Evolutionary conservation across 2,797 vertebrate genomes (phyloP).

Genomic region (Pelochelys cantorii): DNA sequence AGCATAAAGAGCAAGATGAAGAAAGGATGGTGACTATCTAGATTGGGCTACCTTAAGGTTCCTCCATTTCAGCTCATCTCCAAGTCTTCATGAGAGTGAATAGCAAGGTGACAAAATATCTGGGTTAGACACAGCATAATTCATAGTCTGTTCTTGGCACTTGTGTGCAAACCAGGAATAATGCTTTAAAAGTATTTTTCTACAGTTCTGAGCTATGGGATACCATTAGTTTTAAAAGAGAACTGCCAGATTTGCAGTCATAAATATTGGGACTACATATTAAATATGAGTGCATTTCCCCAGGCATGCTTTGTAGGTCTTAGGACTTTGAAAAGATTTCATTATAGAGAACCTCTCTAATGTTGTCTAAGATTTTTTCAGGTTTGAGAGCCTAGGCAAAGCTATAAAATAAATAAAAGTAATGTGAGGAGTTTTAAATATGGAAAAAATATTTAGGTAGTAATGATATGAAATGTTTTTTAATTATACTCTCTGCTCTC

Average conservation of each 20-base stretch:
- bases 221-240: background rate
- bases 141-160: background rate
- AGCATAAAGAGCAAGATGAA: background rate
- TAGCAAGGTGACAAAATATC: background rate
- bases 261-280: background rate
- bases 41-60: background rate
- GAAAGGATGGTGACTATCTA: background rate
- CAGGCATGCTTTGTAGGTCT: background rate
- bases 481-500: conserved; percentile 9
- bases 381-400: background rate
- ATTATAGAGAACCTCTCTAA: background rate
- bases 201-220: background rate
- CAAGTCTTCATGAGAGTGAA: background rate
- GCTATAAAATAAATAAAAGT: background rate
- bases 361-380: background rate
- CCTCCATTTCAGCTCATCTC: background rate
- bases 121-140: background rate
- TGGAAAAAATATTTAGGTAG: background rate
- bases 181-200: background rate
- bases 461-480: background rate
- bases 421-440: background rate
- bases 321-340: background rate
- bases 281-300: background rate
- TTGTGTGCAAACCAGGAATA: background rate
- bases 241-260: background rate